Conservation (phyloP, 1,140 invertebrate genomes). For the Monochamus saltuarius region DNA sequence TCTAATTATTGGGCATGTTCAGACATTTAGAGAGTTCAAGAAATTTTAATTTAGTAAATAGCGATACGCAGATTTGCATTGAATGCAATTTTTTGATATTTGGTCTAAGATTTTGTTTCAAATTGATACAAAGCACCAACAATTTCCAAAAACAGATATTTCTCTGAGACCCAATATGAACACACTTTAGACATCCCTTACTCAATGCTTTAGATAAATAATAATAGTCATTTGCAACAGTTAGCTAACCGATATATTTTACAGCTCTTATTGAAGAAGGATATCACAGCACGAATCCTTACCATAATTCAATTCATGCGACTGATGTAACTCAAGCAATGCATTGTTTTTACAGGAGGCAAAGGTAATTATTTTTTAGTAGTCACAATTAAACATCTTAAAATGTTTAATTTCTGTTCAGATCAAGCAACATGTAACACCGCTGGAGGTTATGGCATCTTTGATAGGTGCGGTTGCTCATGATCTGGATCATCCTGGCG, state of each 20-base stretch:
- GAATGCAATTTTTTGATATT: no score
- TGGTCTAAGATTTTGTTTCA: no score
- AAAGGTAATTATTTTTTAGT: constrained; percentile 58
- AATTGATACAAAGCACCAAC: no score
- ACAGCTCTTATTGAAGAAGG: constrained; percentile 84
- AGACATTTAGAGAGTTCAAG: no score
- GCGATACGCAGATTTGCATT: no score
- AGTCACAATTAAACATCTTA: not conserved
- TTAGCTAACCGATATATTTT: constrained; percentile 30
- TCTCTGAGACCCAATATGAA: no score
- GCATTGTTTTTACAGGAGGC: constrained; percentile 87
- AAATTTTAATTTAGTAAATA: no score
- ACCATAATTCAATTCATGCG: constrained; percentile 94
- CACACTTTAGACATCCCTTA: no score
- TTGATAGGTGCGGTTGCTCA: constrained; percentile 90
- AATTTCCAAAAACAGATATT: no score
- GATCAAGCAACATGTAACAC: constrained; percentile 62
- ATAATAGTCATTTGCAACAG: no score
- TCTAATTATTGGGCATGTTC: no score
- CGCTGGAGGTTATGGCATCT: constrained; percentile 83
- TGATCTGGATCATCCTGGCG: constrained; percentile 92
- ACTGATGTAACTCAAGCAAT: constrained; percentile 95
- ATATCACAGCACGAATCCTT: constrained; percentile 90
- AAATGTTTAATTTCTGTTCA: constrained; percentile 25
- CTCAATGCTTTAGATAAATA: no score